These are phyloP conservation scores for Leucoraja erinaceus DNA, from an alignment of 2,113 vertebrate species.

Conservation along the genomic window DNA sequence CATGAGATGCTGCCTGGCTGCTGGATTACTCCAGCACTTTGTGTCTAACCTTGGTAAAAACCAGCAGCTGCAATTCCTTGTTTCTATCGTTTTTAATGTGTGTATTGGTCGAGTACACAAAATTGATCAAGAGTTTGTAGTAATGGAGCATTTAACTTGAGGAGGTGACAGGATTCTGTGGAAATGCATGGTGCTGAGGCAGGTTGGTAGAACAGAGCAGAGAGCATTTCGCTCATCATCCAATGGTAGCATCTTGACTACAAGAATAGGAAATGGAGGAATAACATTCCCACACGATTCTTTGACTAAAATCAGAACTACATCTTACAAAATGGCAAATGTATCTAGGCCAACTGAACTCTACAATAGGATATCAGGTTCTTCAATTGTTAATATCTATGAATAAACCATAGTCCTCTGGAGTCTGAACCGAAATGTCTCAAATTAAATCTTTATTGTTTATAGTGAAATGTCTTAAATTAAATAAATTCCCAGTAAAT, in stretches of 20 bases:
- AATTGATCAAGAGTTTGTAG: background rate
- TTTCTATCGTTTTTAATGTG: too few relatives aligned
- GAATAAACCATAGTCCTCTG: background rate
- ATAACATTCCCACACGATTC: background rate
- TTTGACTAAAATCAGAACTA: background rate
- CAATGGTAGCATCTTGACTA: background rate
- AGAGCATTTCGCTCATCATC: background rate
- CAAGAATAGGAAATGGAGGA: background rate
- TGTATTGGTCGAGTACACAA: background rate
- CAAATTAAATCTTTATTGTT: background rate
- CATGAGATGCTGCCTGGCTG: too few relatives aligned
- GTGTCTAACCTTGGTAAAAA: too few relatives aligned
- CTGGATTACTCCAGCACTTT: too few relatives aligned
- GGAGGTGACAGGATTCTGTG: background rate
- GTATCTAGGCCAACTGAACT: background rate
- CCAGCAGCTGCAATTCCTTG: too few relatives aligned
- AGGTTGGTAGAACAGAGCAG: background rate
- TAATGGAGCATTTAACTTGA: background rate
- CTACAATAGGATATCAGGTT: background rate
- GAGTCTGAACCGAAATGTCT: background rate
- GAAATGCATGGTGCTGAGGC: background rate
- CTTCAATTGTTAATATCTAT: background rate
- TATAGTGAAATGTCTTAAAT: background rate
- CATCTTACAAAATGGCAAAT: background rate
- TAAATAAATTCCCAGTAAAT: background rate